Evolutionary conservation across 2,888 invertebrate genomes (phyloP).

Genomic region (Cetonia aurata): DNA sequence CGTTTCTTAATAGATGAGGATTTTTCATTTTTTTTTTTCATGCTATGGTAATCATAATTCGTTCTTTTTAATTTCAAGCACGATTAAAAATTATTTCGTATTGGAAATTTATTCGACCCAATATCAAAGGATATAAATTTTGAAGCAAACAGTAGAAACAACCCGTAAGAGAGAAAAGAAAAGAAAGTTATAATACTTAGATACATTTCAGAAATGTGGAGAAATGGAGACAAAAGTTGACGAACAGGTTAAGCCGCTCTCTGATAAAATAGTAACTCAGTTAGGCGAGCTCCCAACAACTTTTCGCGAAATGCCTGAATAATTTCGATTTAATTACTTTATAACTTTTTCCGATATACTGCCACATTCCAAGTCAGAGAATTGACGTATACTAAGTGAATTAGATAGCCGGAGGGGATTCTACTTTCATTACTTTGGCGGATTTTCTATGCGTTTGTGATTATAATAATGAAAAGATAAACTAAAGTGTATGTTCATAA

Average conservation of each 20-base stretch:
- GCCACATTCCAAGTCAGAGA: background rate
- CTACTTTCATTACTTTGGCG: background rate
- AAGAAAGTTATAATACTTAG: background rate
- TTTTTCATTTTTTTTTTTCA: background rate
- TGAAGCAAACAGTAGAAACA: too few species aligned
- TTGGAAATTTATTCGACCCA: too few species aligned
- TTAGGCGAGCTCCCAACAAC: constrained; percentile 47
- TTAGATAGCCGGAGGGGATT: background rate
- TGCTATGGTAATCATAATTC: constrained; percentile 44
- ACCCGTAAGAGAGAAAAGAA: too few species aligned
- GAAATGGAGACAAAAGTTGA: constrained; percentile 26
- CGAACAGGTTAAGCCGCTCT: constrained; percentile 42
- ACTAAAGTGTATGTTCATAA: too few species aligned
- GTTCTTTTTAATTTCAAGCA: constrained; percentile 50
- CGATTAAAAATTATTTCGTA: constrained; percentile 36
- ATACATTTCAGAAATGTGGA: background rate
- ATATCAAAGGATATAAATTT: too few species aligned
- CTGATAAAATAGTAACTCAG: constrained; percentile 51
- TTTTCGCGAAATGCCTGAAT: constrained; percentile 34
- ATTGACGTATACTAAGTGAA: constrained; percentile 6
- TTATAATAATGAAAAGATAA: too few species aligned
- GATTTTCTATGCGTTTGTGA: background rate
- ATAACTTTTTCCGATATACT: constrained; percentile 32
- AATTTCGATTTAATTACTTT: constrained; percentile 37
- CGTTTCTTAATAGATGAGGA: too few species aligned